Evolutionary conservation across 2,797 vertebrate genomes (phyloP), one percentile per base, ranked within the genome.

Genomic region (Pseudotriccus pelzelni): DNA sequence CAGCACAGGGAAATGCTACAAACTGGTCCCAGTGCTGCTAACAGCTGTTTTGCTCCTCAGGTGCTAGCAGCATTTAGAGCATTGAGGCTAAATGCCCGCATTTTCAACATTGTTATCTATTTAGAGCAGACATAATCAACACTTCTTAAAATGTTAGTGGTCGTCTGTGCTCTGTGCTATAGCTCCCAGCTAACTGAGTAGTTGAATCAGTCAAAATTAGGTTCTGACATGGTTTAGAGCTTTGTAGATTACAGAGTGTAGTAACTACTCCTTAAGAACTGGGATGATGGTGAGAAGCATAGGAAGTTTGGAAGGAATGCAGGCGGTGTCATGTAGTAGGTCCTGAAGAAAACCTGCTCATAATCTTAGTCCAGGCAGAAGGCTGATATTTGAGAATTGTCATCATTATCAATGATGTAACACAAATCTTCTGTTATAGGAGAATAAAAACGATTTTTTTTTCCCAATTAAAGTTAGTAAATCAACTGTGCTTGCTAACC

Each of bases 21-120:
- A 28, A 79, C 32, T n/a, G 37, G 18, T 79, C 47, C 44, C 23
- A 23, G 25, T 27, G 41, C 52, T 90, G 14, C 72, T 67, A 80
- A 74, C 72, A 83, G 56, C 56, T 63, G 55, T 16, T 89, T 93
- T 85, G 64, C 59, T 82, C 56, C 69, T 90, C 77, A 84, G 74
- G 59, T 76, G 25, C 63, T 89, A 52, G 36, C 78, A 87, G 12
- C 6, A 2, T 87, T 95, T 69, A 76, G 14, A 76, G 47, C 52
- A 49, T 43, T 64, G 19, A 36, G 52, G 24, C n/a, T 83, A 87
- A 91, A 72, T 89, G 63, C 55, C 77, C 89, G 49, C 9, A 6
- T 88, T 95, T 95, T 70, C 76, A 74, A 13, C 37, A 18, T 17
- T 75, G 58, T 93, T 95, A 69, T 74, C 74, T 90, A 25, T 77